A percentile compares a stretch with the other conserved stretches of the same genome.
These are phyloP conservation scores for Dicrostonyx torquatus DNA, from an alignment of 2,797 vertebrate genomes.

Conservation along the genomic window DNA sequence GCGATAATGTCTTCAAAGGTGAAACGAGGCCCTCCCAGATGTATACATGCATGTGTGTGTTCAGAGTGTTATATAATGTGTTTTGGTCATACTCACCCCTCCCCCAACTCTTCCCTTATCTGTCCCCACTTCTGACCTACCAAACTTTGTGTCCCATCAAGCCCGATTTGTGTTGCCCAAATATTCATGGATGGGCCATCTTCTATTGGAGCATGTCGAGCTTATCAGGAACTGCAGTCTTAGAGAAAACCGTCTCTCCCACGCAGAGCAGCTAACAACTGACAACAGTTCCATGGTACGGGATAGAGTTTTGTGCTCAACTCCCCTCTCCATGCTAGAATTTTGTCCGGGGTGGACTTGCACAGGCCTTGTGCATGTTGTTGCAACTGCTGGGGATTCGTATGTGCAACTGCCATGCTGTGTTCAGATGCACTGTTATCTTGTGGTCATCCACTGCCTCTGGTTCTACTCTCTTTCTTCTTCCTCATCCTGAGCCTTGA, in stretches of 20 bases:
- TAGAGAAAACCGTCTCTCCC: background rate
- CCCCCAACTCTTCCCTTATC: background rate
- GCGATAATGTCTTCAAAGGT: background rate
- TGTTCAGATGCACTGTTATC: too few relatives aligned
- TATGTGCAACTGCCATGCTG: background rate
- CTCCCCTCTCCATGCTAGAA: background rate
- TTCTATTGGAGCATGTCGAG: background rate
- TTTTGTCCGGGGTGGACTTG: background rate
- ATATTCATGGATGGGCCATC: background rate
- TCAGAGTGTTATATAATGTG: background rate
- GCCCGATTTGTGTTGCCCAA: background rate
- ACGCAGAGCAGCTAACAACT: background rate
- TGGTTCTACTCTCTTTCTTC: background rate
- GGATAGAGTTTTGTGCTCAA: background rate
- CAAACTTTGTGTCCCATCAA: background rate
- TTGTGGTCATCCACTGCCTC: background rate
- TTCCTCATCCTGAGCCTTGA: background rate
- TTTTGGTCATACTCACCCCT: background rate
- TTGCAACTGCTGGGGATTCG: background rate
- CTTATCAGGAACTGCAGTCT: background rate
- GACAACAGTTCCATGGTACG: too few relatives aligned
- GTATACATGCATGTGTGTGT: background rate
- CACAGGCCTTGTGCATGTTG: background rate
- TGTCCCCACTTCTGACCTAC: background rate
- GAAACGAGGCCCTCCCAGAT: background rate